phyloP scores from a whole-genome alignment of 2,113 vertebrate genomes.

The Urocitellus parryii region DNA sequence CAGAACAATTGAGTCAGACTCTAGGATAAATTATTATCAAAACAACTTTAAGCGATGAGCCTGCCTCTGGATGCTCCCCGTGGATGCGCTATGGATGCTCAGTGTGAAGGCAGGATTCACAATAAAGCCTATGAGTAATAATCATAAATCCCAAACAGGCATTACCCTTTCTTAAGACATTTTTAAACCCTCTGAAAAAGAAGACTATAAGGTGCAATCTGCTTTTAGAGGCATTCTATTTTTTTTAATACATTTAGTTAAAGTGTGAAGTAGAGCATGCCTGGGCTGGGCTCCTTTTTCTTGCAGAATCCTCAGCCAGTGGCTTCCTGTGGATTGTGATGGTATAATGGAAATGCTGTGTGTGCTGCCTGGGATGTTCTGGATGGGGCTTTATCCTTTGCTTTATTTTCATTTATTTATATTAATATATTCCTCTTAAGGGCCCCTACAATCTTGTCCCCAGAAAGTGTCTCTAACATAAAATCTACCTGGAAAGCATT shows the following conservation, averaged over 20 bases:
- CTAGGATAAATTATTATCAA: slow-evolving; percentile 63
- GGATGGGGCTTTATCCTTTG: background rate
- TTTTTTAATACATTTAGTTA: slow-evolving; percentile 57
- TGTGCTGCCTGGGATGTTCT: slow-evolving; percentile 54
- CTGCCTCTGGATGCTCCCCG: background rate
- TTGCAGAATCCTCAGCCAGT: slow-evolving; percentile 64
- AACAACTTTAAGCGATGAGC: slow-evolving; percentile 39
- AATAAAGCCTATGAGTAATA: slow-evolving; percentile 30
- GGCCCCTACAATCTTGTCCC: slow-evolving; percentile 60
- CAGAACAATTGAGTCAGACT: slow-evolving; percentile 69
- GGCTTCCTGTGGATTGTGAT: slow-evolving; percentile 28
- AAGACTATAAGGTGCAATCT: slow-evolving; percentile 5
- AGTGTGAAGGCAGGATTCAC: background rate
- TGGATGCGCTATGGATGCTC: background rate
- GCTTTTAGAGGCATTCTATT: slow-evolving; percentile 61
- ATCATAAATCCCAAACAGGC: slow-evolving; percentile 67
- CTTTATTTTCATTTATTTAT: slow-evolving; percentile 37
- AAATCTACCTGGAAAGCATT: slow-evolving; percentile 8
- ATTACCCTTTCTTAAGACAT: slow-evolving; percentile 50
- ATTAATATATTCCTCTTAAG: slow-evolving; percentile 54
- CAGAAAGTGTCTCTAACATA: background rate
- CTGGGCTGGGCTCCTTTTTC: slow-evolving; percentile 65
- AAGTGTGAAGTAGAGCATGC: slow-evolving; percentile 65
- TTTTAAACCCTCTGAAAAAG: slow-evolving; percentile 64
- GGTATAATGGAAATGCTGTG: slow-evolving; percentile 62